Percentiles rank a stretch among this genome's conserved stretches.
Conservation (phyloP, 1,140 invertebrate genomes). For the Ceratitis capitata region DNA sequence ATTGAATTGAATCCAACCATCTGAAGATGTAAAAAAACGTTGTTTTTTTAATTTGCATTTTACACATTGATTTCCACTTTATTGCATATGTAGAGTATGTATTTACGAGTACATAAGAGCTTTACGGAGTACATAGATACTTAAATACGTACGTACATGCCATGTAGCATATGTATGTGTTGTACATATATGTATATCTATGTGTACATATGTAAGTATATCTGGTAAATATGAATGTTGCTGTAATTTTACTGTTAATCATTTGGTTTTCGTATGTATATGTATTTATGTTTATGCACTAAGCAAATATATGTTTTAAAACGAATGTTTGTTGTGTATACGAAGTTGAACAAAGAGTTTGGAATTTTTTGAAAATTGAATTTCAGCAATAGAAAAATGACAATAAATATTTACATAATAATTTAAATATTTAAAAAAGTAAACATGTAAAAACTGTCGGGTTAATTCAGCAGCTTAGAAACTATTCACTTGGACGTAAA, state of each 20-base stretch:
- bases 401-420: no score
- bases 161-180: neutral
- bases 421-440: neutral
- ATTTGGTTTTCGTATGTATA: neutral
- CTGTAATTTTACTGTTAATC: neutral
- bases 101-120: neutral
- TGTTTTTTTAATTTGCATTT: neutral
- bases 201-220: neutral
- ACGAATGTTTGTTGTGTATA: neutral
- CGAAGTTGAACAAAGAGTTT: neutral
- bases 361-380: no score
- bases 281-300: neutral
- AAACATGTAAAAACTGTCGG: neutral
- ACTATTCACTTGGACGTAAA: no score
- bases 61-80: constrained; percentile 24
- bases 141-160: neutral
- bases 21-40: no score
- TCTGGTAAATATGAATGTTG: neutral
- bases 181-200: neutral
- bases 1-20: no score
- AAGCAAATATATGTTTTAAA: neutral
- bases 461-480: no score
- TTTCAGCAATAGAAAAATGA: no score
- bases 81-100: constrained; percentile 18
- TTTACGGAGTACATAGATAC: neutral